phyloP scores from a whole-genome alignment of 2,888 invertebrate genomes.

The Caenorhabditis imperialis region DNA sequence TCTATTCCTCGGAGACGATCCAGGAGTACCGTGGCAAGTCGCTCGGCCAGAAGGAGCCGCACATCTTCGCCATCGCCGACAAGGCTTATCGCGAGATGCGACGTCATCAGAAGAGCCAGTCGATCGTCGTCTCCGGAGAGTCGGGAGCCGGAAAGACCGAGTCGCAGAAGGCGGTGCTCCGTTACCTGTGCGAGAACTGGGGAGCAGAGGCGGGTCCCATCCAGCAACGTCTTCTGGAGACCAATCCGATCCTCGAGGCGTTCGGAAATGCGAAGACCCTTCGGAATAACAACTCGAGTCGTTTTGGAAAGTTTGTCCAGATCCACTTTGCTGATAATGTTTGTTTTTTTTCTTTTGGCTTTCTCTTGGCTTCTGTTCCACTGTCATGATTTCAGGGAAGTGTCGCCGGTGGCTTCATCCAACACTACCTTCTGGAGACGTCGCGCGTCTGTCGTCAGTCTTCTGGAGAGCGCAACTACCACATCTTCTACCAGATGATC shows the following conservation, averaged over 20 bases:
- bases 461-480: conserved; percentile 94
- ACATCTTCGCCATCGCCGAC: conserved; percentile 97
- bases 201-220: conserved; percentile 91
- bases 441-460: conserved; percentile 89
- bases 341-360: no score
- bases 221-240: conserved; percentile 92
- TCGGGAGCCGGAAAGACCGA: conserved; percentile 93
- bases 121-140: conserved; percentile 95
- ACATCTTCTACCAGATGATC: conserved; percentile 95
- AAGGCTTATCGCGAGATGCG: conserved; percentile 98
- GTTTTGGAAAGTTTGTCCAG: conserved; percentile 99
- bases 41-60: conserved; percentile 92
- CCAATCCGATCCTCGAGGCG: conserved; percentile 78
- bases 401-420: conserved; percentile 95
- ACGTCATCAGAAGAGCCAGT: conserved; percentile 91
- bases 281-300: conserved; percentile 95
- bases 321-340: conserved; percentile 91
- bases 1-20: conserved; percentile 89
- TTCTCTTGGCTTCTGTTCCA: no score
- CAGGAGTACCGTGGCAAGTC: conserved; percentile 90
- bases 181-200: conserved; percentile 91
- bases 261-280: conserved; percentile 86
- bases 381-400: conserved; percentile 81
- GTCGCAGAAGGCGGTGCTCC: conserved; percentile 94
- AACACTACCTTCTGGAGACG: conserved; percentile 96